A percentile compares a stretch with the other conserved stretches of the same genome.
phyloP scores from a whole-genome alignment of 2,113 vertebrate genomes.

The Salvelinus namaycush region DNA sequence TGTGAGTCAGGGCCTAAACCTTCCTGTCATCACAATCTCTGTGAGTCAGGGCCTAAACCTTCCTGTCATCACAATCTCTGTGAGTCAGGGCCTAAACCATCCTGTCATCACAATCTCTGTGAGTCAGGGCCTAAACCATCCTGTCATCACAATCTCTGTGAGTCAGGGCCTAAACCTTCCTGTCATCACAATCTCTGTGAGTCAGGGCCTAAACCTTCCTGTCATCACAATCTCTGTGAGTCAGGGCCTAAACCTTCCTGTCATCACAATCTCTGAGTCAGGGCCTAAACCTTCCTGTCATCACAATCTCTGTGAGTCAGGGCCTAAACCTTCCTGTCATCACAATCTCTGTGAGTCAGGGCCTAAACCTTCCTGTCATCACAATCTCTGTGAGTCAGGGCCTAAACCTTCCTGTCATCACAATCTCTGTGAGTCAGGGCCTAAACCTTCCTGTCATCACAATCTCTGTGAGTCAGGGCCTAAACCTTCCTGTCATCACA shows the following conservation, averaged over 20 bases:
- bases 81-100: not conserved
- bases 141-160: conserved; percentile 11
- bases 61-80: conserved; percentile 8
- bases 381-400: not conserved
- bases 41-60: too few species aligned
- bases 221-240: conserved; percentile 7
- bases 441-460: not conserved
- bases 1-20: not conserved
- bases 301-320: not conserved
- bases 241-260: not conserved
- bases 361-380: not conserved
- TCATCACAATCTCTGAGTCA: not conserved
- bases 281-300: not conserved
- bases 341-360: not conserved
- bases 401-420: not conserved
- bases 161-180: not conserved
- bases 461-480: not conserved
- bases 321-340: not conserved
- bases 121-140: not conserved
- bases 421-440: not conserved
- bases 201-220: not conserved
- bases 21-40: not conserved
- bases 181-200: too few species aligned
- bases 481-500: conserved; percentile 2
- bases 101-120: conserved; percentile 6